phyloP scores from a whole-genome alignment of 1,140 invertebrate species.

The Drosophila jambulina region DNA sequence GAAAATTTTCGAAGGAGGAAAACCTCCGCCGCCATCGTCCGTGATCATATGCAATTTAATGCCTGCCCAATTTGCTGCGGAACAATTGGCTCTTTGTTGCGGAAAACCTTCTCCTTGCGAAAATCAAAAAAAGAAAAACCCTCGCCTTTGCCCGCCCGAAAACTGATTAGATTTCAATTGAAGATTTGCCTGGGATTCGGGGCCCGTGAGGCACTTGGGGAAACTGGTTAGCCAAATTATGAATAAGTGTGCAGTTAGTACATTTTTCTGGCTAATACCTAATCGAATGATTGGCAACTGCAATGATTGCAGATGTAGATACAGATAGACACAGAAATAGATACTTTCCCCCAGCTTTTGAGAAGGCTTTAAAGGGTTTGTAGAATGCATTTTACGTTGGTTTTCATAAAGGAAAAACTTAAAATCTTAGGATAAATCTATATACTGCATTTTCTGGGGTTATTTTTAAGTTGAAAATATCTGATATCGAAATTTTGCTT shows the following conservation, averaged over 20 bases:
- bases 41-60: constrained; percentile 53
- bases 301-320: constrained; percentile 23
- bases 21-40: constrained; percentile 16
- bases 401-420: fast-evolving
- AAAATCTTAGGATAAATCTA: background rate
- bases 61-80: constrained; percentile 33
- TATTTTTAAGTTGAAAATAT: background rate
- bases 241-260: constrained; percentile 25
- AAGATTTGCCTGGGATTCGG: constrained; percentile 17
- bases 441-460: too few relatives aligned
- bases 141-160: background rate
- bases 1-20: constrained; percentile 21
- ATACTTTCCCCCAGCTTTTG: background rate
- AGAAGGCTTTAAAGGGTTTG: background rate
- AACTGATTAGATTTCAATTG: constrained; percentile 45
- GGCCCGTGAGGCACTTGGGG: constrained; percentile 1
- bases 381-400: background rate
- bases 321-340: background rate
- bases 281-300: constrained; percentile 19
- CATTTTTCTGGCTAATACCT: constrained; percentile 16
- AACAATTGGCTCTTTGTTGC: constrained; percentile 45
- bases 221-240: constrained; percentile 40
- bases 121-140: background rate
- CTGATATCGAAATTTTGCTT: background rate
- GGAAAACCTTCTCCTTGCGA: constrained; percentile 16